A percentile compares a stretch with the other conserved stretches of the same genome.
Evolutionary conservation across 1,140 invertebrate species (phyloP).

Genomic region (Tetragonula clypearis): DNA sequence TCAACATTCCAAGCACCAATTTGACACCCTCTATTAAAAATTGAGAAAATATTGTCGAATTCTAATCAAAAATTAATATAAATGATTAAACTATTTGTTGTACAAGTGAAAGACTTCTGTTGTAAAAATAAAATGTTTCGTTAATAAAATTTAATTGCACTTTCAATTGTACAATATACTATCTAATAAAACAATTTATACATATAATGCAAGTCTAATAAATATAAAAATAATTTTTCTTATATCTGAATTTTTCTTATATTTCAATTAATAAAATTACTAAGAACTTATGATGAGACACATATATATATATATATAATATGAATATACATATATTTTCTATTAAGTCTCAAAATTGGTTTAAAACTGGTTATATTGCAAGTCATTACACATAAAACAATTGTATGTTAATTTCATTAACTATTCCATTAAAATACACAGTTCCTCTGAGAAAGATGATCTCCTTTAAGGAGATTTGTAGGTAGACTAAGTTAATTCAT

Average conservation of each 20-base stretch:
- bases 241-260: neutral
- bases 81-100: conserved; percentile 4
- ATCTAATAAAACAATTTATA: conserved; percentile 3
- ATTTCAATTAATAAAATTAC: neutral
- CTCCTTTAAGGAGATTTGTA: neutral
- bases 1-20: conserved; percentile 9
- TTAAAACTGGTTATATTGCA: neutral
- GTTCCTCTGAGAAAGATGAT: neutral
- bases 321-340: neutral
- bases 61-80: neutral
- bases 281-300: neutral
- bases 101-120: conserved; percentile 1
- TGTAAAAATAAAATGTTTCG: neutral
- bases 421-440: neutral
- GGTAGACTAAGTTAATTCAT: neutral
- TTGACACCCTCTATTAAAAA: neutral
- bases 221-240: conserved; percentile 2
- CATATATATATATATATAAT: neutral
- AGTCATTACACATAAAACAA: neutral
- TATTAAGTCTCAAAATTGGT: neutral
- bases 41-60: neutral
- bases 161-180: neutral
- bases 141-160: neutral
- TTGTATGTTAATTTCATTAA: neutral
- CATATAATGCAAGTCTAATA: conserved; percentile 15